These are phyloP conservation scores for Artemisiospiza belli DNA, from an alignment of 2,113 vertebrate species.

Conservation along the genomic window DNA sequence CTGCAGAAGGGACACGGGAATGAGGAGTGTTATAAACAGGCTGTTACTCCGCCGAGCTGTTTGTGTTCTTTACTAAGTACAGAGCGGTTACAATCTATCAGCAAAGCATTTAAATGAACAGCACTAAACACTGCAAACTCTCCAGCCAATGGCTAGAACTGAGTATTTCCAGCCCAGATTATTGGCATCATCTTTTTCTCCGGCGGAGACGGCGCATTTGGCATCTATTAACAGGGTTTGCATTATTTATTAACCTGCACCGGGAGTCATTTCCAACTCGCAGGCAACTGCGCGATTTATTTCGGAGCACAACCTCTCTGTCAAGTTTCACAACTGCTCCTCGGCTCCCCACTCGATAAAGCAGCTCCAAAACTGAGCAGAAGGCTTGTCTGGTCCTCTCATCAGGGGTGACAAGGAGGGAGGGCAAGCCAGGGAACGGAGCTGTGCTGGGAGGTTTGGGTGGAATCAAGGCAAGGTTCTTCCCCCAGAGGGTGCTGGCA, in stretches of 20 bases:
- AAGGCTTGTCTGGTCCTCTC: neutral
- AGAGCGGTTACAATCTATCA: slow-evolving; percentile 65
- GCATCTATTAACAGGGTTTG: slow-evolving; percentile 39
- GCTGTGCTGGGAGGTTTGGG: neutral
- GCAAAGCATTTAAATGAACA: slow-evolving; percentile 52
- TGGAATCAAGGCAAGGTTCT: accelerated
- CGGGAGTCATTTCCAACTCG: slow-evolving; percentile 4
- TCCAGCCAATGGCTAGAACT: neutral
- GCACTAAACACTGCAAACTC: slow-evolving; percentile 54
- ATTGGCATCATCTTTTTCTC: slow-evolving; percentile 39
- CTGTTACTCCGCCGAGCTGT: slow-evolving; percentile 37
- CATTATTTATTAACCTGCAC: slow-evolving; percentile 67
- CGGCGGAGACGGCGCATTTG: neutral
- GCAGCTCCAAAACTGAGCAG: neutral
- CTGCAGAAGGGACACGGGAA: neutral
- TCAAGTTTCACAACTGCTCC: neutral
- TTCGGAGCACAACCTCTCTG: neutral
- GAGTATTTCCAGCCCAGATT: neutral
- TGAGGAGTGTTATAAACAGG: slow-evolving; percentile 30
- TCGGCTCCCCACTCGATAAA: neutral
- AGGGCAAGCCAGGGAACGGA: neutral
- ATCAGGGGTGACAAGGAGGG: accelerated
- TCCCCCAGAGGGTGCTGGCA: neutral
- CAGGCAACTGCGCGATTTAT: neutral
- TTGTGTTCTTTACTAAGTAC: slow-evolving; percentile 55